Evolutionary conservation across 2,797 vertebrate species (phyloP).

Genomic region (Rachycentron canadum): DNA sequence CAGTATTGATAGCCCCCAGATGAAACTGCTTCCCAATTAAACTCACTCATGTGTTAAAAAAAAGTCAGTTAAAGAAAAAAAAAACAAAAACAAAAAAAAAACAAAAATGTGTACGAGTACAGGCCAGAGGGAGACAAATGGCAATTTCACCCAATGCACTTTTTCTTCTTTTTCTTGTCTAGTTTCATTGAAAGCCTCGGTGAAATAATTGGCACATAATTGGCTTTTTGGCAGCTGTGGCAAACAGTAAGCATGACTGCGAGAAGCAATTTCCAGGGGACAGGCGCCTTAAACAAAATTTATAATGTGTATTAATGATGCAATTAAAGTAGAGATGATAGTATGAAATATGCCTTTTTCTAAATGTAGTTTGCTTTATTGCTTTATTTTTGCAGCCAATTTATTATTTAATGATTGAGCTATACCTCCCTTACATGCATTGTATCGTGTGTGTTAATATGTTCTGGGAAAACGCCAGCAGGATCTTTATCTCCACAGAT

Average conservation of each 20-base stretch:
- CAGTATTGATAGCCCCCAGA: constrained; percentile 63
- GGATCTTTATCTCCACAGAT: background rate
- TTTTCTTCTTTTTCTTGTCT: constrained; percentile 35
- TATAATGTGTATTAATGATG: constrained; percentile 54
- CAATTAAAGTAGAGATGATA: constrained; percentile 39
- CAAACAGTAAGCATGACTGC: constrained; percentile 36
- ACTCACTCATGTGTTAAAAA: constrained; percentile 70
- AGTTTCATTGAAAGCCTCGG: constrained; percentile 50
- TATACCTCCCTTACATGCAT: background rate
- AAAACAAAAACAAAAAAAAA: constrained; percentile 39
- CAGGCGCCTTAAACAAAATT: constrained; percentile 15
- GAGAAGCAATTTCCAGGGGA: constrained; percentile 52
- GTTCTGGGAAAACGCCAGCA: background rate
- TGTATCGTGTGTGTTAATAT: background rate
- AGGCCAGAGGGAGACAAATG: constrained; percentile 51
- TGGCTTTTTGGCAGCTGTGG: constrained; percentile 54
- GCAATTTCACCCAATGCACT: constrained; percentile 57
- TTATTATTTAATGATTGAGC: background rate
- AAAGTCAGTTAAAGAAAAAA: constrained; percentile 9
- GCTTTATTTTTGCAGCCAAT: constrained; percentile 4
- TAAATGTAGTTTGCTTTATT: constrained; percentile 15
- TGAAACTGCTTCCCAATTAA: constrained; percentile 78
- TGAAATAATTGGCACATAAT: constrained; percentile 66
- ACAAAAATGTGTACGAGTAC: constrained; percentile 49
- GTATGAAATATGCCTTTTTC: constrained; percentile 21